A percentile compares a stretch with the other conserved stretches of the same genome.
These are phyloP conservation scores for Autographa gamma DNA, from an alignment of 2,888 invertebrate species.

Conservation along the genomic window DNA sequence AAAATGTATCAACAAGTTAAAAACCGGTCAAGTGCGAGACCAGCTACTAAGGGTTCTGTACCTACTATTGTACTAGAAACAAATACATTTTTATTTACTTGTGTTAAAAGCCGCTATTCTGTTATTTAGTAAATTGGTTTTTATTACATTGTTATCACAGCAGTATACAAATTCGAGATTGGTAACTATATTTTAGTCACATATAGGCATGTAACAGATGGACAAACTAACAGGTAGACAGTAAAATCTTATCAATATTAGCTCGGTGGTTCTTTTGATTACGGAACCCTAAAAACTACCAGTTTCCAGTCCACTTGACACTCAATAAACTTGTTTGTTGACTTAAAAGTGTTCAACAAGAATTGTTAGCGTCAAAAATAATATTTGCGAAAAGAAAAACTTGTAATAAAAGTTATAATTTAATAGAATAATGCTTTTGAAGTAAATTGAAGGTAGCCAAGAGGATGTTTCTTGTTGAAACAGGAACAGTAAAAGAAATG, in stretches of 20 bases:
- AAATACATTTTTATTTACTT: no score
- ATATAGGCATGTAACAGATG: no score
- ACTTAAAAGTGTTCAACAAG: neutral
- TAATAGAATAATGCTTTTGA: conserved; percentile 1
- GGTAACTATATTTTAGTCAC: no score
- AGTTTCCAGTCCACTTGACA: conserved; percentile 6
- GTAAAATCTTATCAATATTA: neutral
- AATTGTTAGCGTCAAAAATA: neutral
- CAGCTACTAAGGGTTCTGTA: no score
- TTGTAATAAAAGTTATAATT: conserved; percentile 4
- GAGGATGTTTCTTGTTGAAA: neutral
- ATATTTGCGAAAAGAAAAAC: neutral
- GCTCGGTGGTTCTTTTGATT: neutral
- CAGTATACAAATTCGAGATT: no score
- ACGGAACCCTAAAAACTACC: neutral
- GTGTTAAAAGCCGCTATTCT: no score
- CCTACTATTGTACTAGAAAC: no score
- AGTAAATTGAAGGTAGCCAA: conserved; percentile 2
- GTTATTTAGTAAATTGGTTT: no score
- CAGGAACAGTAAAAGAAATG: neutral
- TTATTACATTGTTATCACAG: no score
- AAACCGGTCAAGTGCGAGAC: neutral
- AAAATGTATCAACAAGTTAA: conserved; percentile 23
- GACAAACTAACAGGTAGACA: neutral
- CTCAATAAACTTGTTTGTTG: conserved; percentile 5